These are phyloP conservation scores for Trematomus loennbergii DNA, from an alignment of 2,113 vertebrate genomes.

Conservation along the genomic window DNA sequence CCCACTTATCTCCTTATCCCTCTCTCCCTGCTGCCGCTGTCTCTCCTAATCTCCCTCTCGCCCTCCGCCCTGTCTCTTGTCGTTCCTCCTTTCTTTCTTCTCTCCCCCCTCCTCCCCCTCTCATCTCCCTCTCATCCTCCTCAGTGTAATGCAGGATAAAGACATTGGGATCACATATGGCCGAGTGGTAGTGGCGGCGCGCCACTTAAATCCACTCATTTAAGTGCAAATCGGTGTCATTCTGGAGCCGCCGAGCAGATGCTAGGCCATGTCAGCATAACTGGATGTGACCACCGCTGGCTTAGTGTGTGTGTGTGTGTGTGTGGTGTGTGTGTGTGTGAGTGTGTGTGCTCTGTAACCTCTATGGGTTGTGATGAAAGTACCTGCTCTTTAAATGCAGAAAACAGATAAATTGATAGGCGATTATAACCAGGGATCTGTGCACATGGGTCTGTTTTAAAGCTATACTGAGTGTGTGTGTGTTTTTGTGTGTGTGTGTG, in stretches of 20 bases:
- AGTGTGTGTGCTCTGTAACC: constrained; percentile 40
- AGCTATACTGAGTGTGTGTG: constrained; percentile 1
- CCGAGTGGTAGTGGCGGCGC: constrained; percentile 91
- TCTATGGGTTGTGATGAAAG: constrained; percentile 51
- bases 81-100: constrained; percentile 54
- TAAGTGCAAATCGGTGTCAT: constrained; percentile 95
- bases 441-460: constrained; percentile 39
- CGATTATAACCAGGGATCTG: constrained; percentile 52
- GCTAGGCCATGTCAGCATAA: constrained; percentile 78
- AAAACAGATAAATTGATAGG: constrained; percentile 61
- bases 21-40: constrained; percentile 25
- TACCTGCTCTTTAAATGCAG: constrained; percentile 59
- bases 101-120: constrained; percentile 34
- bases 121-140: constrained; percentile 45
- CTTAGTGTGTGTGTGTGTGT: constrained; percentile 35
- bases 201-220: constrained; percentile 94
- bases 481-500: too few relatives aligned
- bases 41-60: constrained; percentile 50
- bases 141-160: constrained; percentile 90
- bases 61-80: constrained; percentile 33
- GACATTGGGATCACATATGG: constrained; percentile 94
- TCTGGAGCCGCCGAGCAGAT: constrained; percentile 77
- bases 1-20: constrained; percentile 5
- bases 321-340: too few relatives aligned
- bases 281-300: constrained; percentile 66